Conservation (phyloP, 2,113 vertebrate species). For the Nerophis lumbriciformis region DNA sequence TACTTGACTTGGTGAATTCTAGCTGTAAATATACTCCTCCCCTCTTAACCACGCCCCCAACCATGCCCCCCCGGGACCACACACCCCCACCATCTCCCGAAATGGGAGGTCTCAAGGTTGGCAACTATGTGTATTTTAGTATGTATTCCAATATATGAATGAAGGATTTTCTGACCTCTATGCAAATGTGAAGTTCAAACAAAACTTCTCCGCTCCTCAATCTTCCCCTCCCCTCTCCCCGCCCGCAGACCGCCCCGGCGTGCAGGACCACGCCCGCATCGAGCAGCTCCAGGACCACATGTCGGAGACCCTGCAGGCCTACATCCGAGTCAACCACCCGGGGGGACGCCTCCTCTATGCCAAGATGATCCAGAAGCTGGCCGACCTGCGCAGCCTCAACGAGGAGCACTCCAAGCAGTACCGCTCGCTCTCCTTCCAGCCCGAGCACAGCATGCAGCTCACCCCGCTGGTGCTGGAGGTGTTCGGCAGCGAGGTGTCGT, state of each 20-base stretch:
- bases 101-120: no score
- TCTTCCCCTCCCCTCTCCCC: not conserved
- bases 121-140: no score
- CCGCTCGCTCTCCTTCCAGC: conserved; percentile 88
- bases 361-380: conserved; percentile 98
- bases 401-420: conserved; percentile 98
- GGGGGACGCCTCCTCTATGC: conserved; percentile 87
- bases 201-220: not conserved
- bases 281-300: conserved; percentile 88
- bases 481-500: conserved; percentile 92
- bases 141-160: no score
- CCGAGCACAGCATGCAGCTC: conserved; percentile 91
- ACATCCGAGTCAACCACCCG: conserved; percentile 86
- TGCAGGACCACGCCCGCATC: conserved; percentile 82
- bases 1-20: no score
- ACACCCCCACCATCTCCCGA: no score
- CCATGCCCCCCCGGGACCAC: no score
- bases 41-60: no score
- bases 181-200: no score
- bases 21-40: no score
- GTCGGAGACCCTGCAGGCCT: conserved; percentile 86
- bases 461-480: conserved; percentile 94
- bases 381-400: conserved; percentile 91
- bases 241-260: conserved; percentile 83
- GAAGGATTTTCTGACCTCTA: no score